phyloP scores from a whole-genome alignment of 2,888 invertebrate genomes.

The Agrypnus murinus region DNA sequence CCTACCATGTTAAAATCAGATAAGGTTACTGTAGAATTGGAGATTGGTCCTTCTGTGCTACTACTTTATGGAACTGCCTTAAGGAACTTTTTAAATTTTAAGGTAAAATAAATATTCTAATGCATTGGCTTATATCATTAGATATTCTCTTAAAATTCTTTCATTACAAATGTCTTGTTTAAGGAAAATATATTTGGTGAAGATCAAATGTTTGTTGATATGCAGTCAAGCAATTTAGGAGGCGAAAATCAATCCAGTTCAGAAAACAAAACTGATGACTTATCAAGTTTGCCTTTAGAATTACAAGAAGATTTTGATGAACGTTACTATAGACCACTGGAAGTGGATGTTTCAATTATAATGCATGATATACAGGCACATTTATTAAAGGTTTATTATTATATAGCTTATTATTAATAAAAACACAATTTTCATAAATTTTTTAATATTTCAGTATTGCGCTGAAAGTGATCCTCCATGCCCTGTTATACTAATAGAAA shows the following conservation, averaged over 20 bases:
- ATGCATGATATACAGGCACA: slow-evolving; percentile 98
- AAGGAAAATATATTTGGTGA: slow-evolving; percentile 98
- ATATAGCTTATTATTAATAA: not conserved
- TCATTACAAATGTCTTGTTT: slow-evolving; percentile 63
- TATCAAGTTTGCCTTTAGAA: slow-evolving; percentile 81
- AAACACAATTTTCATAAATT: no score
- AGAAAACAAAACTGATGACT: slow-evolving; percentile 80
- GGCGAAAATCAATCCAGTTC: slow-evolving; percentile 63
- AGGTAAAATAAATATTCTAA: slow-evolving; percentile 76
- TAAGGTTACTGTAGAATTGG: slow-evolving; percentile 92
- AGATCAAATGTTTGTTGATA: slow-evolving; percentile 94
- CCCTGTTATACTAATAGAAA: slow-evolving; percentile 90
- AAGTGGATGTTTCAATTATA: slow-evolving; percentile 93
- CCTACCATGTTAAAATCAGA: slow-evolving; percentile 90
- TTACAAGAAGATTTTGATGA: slow-evolving; percentile 89
- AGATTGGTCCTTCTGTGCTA: slow-evolving; percentile 95
- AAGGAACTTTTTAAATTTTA: slow-evolving; percentile 90
- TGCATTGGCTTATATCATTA: not conserved
- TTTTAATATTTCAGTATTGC: slow-evolving; percentile 78
- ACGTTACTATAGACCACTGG: slow-evolving; percentile 89
- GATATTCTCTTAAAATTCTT: no score
- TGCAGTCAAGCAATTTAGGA: slow-evolving; percentile 79
- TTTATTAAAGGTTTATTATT: slow-evolving; percentile 81
- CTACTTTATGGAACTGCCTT: slow-evolving; percentile 94
- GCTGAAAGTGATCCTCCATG: slow-evolving; percentile 93